These are phyloP conservation scores for Ditylenchus weischeri DNA, from an alignment of 2,888 invertebrate species.

Conservation along the genomic window DNA sequence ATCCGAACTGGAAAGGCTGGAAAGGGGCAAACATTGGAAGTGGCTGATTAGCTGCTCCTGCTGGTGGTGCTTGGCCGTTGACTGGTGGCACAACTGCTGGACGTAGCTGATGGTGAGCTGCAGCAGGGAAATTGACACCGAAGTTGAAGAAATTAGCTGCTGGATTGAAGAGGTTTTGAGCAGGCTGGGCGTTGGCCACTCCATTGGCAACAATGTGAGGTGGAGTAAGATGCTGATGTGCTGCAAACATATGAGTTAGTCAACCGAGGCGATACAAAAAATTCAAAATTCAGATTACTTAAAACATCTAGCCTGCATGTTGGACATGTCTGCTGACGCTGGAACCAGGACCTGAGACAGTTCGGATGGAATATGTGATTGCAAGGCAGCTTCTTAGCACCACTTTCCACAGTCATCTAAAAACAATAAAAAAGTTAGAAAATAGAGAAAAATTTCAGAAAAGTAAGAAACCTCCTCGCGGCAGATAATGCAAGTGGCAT, in stretches of 20 bases:
- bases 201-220: background rate
- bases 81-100: background rate
- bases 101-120: background rate
- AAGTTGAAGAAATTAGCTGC: conserved; percentile 8
- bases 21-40: conserved; percentile 1
- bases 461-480: conserved; percentile 68
- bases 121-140: conserved; percentile 2
- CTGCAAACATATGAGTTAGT: too few relatives aligned
- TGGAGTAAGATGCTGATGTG: background rate
- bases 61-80: conserved; percentile 6
- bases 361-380: conserved; percentile 98
- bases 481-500: conserved; percentile 98
- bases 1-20: conserved; percentile 9
- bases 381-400: conserved; percentile 89
- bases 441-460: too few relatives aligned
- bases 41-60: background rate
- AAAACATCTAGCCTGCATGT: conserved; percentile 70
- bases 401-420: conserved; percentile 66
- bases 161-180: conserved; percentile 8
- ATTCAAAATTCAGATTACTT: conserved; percentile 5
- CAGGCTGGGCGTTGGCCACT: background rate
- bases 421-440: too few relatives aligned
- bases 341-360: conserved; percentile 97
- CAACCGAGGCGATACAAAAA: too few relatives aligned
- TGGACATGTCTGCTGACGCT: conserved; percentile 97